A percentile compares a stretch with the other conserved stretches of the same genome.
phyloP scores from a whole-genome alignment of 2,797 vertebrate species.

The Tenualosa thibaudeaui region DNA sequence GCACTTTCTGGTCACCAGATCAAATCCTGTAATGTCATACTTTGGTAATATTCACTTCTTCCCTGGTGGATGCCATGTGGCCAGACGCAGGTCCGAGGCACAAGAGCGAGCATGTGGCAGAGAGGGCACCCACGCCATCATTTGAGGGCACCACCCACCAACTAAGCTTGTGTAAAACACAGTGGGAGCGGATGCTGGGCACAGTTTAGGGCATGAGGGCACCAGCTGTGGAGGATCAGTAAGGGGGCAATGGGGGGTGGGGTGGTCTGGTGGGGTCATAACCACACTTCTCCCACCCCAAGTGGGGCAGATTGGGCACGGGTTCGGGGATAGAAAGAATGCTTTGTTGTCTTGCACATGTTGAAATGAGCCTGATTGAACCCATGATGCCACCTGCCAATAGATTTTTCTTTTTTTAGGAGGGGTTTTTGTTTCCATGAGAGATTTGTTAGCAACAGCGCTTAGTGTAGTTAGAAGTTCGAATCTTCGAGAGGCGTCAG shows the following conservation, averaged over 20 bases:
- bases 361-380: slow-evolving; percentile 52
- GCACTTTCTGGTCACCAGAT: slow-evolving; percentile 6
- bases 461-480: neutral
- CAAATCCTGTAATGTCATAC: slow-evolving; percentile 8
- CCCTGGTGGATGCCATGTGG: slow-evolving; percentile 7
- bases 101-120: neutral
- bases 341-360: slow-evolving; percentile 55
- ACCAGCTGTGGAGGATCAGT: slow-evolving; percentile 55
- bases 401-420: slow-evolving; percentile 18
- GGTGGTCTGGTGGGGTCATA: slow-evolving; percentile 40
- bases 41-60: slow-evolving; percentile 24
- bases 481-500: neutral
- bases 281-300: slow-evolving; percentile 47
- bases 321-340: slow-evolving; percentile 42
- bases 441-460: neutral
- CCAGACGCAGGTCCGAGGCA: slow-evolving; percentile 19
- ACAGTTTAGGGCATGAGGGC: slow-evolving; percentile 54
- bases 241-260: slow-evolving; percentile 49
- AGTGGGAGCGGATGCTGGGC: slow-evolving; percentile 9
- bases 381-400: slow-evolving; percentile 38
- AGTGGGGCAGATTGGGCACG: slow-evolving; percentile 46
- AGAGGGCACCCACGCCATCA: slow-evolving; percentile 4
- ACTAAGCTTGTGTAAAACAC: neutral
- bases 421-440: neutral
- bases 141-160: neutral